Evolutionary conservation across 2,113 vertebrate genomes (phyloP).

Genomic region (Promerops cafer): DNA sequence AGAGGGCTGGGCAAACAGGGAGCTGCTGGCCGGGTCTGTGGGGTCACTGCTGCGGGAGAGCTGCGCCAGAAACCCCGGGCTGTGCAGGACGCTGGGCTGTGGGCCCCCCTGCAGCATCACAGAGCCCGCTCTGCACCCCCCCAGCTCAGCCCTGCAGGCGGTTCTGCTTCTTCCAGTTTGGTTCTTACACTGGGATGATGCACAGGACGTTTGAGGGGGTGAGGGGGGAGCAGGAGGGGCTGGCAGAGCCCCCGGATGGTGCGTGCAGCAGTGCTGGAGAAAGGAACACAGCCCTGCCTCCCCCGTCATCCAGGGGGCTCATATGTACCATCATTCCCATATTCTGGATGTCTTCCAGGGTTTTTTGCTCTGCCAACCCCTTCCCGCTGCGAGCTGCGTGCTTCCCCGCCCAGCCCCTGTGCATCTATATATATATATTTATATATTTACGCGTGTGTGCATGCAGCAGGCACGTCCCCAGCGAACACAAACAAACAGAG

Average conservation of each 20-base stretch:
- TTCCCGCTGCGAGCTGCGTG: neutral
- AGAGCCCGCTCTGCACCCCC: neutral
- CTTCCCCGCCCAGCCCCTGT: neutral
- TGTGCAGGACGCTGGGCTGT: rapidly evolving
- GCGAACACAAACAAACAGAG: neutral
- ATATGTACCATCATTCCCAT: neutral
- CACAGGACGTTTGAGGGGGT: neutral
- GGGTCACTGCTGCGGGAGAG: slow-evolving; percentile 17
- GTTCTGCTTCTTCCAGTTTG: neutral
- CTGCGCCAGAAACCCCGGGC: neutral
- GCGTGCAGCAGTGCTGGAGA: neutral
- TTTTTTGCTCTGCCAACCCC: neutral
- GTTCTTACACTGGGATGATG: rapidly evolving
- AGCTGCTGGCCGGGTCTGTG: slow-evolving; percentile 43
- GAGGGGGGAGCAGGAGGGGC: neutral
- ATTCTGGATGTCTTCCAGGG: neutral
- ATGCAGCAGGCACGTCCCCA: neutral
- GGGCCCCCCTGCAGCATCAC: neutral
- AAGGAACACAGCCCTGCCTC: neutral
- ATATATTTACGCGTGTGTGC: neutral
- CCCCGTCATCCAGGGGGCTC: neutral
- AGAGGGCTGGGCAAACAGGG: slow-evolving; percentile 62
- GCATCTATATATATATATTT: rapidly evolving
- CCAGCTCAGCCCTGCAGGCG: rapidly evolving
- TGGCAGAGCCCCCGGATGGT: neutral